Percentiles rank a stretch among this genome's conserved stretches.
These are phyloP conservation scores for Rhinoptilus africanus DNA, from an alignment of 2,113 vertebrate genomes.

Conservation along the genomic window DNA sequence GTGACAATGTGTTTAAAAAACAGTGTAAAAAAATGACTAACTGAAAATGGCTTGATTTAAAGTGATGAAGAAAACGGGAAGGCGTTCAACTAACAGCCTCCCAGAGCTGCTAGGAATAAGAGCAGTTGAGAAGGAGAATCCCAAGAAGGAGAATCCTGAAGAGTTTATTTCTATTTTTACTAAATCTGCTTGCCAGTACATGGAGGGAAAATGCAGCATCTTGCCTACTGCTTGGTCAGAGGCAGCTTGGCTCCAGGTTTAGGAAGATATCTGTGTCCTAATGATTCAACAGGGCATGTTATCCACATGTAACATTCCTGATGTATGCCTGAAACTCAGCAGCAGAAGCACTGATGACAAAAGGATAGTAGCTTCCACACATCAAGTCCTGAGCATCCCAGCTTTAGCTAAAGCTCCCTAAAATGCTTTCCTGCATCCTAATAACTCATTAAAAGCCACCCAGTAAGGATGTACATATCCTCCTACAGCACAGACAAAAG, in stretches of 20 bases:
- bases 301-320: accelerated
- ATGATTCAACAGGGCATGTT: background rate
- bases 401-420: background rate
- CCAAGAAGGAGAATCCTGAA: background rate
- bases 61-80: slow-evolving; percentile 25
- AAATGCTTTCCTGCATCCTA: background rate
- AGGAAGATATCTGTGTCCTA: background rate
- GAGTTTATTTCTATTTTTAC: background rate
- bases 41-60: background rate
- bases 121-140: slow-evolving; percentile 21
- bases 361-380: background rate
- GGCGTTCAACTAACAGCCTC: background rate
- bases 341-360: background rate
- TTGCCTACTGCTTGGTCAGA: background rate
- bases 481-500: background rate
- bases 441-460: background rate
- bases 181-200: background rate
- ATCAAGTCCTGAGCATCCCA: background rate
- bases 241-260: background rate
- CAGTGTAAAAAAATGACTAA: slow-evolving; percentile 29
- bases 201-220: background rate
- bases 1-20: background rate
- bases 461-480: background rate
- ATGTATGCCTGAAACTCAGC: background rate
- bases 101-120: background rate